Conservation (phyloP, 2,113 vertebrate species). For the Anhinga rufa region DNA sequence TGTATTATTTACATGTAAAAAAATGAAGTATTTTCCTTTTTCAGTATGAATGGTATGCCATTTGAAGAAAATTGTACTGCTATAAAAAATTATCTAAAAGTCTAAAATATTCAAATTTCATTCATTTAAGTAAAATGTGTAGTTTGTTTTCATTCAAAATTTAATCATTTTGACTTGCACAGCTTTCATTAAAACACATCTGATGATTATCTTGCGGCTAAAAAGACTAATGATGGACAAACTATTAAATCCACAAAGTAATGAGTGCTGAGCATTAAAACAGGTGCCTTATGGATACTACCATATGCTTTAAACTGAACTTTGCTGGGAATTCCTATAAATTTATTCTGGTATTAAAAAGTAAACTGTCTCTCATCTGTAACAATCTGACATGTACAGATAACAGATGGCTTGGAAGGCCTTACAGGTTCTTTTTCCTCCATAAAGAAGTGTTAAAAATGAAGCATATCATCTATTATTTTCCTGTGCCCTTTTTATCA, state of each 20-base stretch:
- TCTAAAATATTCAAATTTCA: not conserved
- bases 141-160: not conserved
- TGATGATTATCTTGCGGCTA: not conserved
- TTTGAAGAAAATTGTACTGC: not conserved
- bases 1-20: not conserved
- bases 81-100: not conserved
- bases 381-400: conserved; percentile 15
- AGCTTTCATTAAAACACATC: not conserved
- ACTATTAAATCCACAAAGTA: not conserved
- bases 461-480: conserved; percentile 60
- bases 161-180: not conserved
- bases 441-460: conserved; percentile 36
- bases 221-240: not conserved
- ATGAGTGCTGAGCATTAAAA: not conserved
- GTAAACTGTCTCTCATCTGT: conserved; percentile 43
- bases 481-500: conserved; percentile 49
- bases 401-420: conserved; percentile 42
- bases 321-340: conserved; percentile 19
- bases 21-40: not conserved
- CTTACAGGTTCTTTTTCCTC: not conserved
- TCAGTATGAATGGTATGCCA: not conserved
- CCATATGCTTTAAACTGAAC: conserved; percentile 37
- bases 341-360: conserved; percentile 46
- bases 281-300: conserved; percentile 4
- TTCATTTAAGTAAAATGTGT: not conserved